Base-by-base conservation (phyloP, 2,113 vertebrate genomes). In the Spilogale gracilis region DNA sequence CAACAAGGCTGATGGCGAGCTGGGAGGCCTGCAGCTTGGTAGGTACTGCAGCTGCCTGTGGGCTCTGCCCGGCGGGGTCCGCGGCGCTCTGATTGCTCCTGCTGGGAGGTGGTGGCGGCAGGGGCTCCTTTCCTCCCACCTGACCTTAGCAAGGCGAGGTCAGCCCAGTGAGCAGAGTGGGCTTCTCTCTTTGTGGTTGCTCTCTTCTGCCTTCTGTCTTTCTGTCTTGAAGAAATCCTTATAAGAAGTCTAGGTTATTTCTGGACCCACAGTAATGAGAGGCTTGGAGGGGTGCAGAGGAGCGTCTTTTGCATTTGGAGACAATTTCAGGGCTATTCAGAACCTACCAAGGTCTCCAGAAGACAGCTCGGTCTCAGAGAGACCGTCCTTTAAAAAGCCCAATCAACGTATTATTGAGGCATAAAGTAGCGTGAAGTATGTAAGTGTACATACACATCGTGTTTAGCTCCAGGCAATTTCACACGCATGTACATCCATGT, bases 21-120 rank as follows among this genome's bases (percentile, higher is more conserved):
- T 96, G 79, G 98, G 97, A 23, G 98, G 97, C 87, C 98, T 99
- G 96, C 98, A 98, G 85, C 97, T 99, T 67, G 99, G 99, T 99
- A 98, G 96, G 98, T 97, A 94, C 38, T 25, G 2, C 20, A 43
- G 74, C 61, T 91, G 45, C 67, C 50, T 52, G 81, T 1, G 0
- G 16, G 1, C 60, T 74, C 7, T 76, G 84, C 45, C 93, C 27
- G 30, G 63, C 25, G 52, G 76, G 67, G 74, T 8, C 43, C 18
- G 1, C 88, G 1, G 8, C 16, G 2, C 76, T 32, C 25, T 3
- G 0, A 30, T 45, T 30, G 27, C 50, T 58, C 58, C 3, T 0
- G 6, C 5, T 58, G 74, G 78, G 58, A 4, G 63, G 20, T 1
- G 2, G 27, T 18, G 32, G 11, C 0, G 8, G 23, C 23, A 23